Conservation (phyloP, 53 echinoderm and acorn worm genomes). For the Astropecten irregularis region DNA sequence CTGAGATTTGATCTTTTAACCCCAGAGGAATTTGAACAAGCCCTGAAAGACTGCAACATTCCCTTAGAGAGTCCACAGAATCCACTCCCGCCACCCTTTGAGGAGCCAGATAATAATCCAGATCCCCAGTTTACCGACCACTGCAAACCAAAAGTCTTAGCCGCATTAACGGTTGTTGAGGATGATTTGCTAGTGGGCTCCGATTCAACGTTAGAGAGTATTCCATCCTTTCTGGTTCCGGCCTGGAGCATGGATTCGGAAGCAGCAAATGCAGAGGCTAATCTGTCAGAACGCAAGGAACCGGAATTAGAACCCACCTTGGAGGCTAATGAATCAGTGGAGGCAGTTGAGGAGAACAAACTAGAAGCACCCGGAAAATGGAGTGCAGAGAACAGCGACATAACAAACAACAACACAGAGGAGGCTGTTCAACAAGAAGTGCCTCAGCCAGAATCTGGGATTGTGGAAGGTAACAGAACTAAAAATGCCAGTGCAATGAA, state of each 20-base stretch:
- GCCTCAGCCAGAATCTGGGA: not conserved
- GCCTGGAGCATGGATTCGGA: conserved; percentile 63
- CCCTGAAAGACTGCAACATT: conserved; percentile 85
- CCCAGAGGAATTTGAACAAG: conserved; percentile 93
- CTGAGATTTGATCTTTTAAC: conserved; percentile 93
- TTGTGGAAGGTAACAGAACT: conserved; percentile 29
- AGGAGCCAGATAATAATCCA: conserved; percentile 11
- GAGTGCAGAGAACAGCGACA: conserved; percentile 20
- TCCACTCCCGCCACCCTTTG: conserved; percentile 18
- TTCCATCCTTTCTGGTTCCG: conserved; percentile 60
- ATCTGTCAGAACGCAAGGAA: not conserved
- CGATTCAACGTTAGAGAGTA: conserved; percentile 40
- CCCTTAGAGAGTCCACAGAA: conserved; percentile 73
- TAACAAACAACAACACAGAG: conserved; percentile 38
- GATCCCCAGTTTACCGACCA: conserved; percentile 40
- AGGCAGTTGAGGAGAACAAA: not conserved
- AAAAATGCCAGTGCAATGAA: conserved; percentile 13
- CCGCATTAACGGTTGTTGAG: conserved; percentile 88
- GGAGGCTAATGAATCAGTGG: not conserved
- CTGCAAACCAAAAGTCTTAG: conserved; percentile 89
- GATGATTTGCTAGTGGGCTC: conserved; percentile 69
- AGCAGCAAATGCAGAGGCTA: conserved; percentile 26
- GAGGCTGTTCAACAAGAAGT: too few species aligned
- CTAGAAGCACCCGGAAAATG: not conserved
- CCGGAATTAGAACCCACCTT: not conserved